Evolutionary conservation across 2,113 vertebrate species (phyloP), one percentile per base, ranked within the genome.

Genomic region (Reinhardtius hippoglossoides): DNA sequence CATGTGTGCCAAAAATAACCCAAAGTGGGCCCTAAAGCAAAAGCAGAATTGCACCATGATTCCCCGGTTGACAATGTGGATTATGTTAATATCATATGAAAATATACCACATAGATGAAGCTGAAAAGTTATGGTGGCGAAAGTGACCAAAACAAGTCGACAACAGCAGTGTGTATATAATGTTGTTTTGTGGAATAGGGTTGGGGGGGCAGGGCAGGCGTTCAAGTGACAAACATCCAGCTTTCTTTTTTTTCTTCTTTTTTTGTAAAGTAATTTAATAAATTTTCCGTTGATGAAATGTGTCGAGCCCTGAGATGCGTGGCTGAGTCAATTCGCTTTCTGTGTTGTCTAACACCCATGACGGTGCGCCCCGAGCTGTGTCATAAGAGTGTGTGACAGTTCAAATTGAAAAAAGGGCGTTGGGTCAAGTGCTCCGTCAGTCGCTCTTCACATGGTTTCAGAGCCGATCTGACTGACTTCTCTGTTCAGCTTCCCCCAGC

Each of bases 371-470:
- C 78, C 73, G 27, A 75, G 86, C 86, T 44, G 78, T 88, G 86
- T 90, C 88, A 88, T 81, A 85, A 85, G 88, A 91, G 68, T 82
- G 84, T 87, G 82, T 86, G 80, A 89, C 75, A 87, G 83, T 83
- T 90, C 86, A 82, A 72, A 70, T 71, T 59, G 71, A 73, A 71
- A 50, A 40, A 85, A 67, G 52, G 40, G 69, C 80, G 84, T 63
- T 68, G 81, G 87, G 90, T 91, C 87, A 92, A 91, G 84, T 85
- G 90, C 58, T 80, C 67, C 65, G 56, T 87, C 81, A 82, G 82
- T 84, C 54, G 69, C 76, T 76, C 81, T 85, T 88, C 86, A 81
- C 82, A 79, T 79, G 82, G 76, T 77, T 42, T 78, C 57, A 24
- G 60, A 80, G 79, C 65, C 5, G 69, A 78, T 81, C 76, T 86